Conservation (phyloP, 2,888 invertebrate genomes). For the Chrysomela aeneicollis region DNA sequence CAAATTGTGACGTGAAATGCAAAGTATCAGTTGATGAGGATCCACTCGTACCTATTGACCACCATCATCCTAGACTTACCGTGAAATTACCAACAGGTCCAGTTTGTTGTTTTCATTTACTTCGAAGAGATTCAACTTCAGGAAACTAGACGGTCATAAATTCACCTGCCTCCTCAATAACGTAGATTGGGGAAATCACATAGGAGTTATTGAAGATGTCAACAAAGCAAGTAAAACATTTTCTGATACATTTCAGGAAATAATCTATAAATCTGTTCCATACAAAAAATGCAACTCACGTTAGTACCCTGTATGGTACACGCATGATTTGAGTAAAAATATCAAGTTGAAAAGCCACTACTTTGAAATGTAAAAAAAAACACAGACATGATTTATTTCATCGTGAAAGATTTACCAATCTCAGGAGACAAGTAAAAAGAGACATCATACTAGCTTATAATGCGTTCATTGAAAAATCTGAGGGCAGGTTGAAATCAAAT, state of each 20-base stretch:
- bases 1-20: not conserved
- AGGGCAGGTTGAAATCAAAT: no score
- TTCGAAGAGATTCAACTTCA: not conserved
- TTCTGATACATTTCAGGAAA: not conserved
- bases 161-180: not conserved
- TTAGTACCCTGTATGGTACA: no score
- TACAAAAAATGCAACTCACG: not conserved
- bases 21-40: not conserved
- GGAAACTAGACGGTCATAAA: not conserved
- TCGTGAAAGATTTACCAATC: no score
- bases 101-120: not conserved
- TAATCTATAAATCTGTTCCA: not conserved
- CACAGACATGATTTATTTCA: not conserved
- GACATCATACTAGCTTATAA: no score
- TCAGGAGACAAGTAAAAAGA: no score
- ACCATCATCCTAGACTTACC: not conserved
- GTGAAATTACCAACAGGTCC: not conserved
- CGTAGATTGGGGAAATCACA: not conserved
- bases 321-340: not conserved
- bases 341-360: not conserved
- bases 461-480: no score
- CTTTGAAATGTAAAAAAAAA: not conserved
- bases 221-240: no score
- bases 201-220: not conserved
- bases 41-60: conserved; percentile 1